Evolutionary conservation across 1,140 invertebrate genomes (phyloP).

Genomic region (Elysia chlorotica): DNA sequence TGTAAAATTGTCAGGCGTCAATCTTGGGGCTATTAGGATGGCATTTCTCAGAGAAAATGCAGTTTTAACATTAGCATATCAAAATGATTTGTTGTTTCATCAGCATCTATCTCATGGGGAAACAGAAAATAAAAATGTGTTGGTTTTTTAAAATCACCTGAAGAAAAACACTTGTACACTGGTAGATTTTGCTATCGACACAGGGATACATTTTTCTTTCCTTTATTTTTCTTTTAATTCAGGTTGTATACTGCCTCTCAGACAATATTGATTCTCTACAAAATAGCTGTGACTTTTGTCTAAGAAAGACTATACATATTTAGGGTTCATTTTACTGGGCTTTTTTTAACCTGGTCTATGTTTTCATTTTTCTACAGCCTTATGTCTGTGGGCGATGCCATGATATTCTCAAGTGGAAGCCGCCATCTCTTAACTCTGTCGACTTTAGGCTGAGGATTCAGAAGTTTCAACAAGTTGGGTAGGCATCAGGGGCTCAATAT

Average conservation of each 20-base stretch:
- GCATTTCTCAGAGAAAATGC: too few relatives aligned
- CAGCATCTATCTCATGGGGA: too few relatives aligned
- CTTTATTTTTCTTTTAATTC: too few relatives aligned
- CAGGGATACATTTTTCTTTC: too few relatives aligned
- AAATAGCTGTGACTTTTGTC: too few relatives aligned
- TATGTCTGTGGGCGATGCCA: conserved; percentile 83
- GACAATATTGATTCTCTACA: not conserved
- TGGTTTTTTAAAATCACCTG: not conserved
- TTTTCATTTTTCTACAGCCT: conserved; percentile 67
- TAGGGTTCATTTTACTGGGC: not conserved
- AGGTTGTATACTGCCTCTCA: too few relatives aligned
- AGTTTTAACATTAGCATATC: too few relatives aligned
- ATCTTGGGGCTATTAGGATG: too few relatives aligned
- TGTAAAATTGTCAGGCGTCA: too few relatives aligned
- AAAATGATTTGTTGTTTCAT: not conserved
- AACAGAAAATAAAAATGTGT: not conserved
- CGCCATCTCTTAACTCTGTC: conserved; percentile 87
- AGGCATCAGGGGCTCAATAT: too few relatives aligned
- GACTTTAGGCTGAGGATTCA: conserved; percentile 91
- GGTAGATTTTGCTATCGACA: not conserved
- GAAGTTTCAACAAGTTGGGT: conserved; percentile 75
- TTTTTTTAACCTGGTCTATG: too few relatives aligned
- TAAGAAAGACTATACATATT: not conserved
- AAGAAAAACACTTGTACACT: not conserved
- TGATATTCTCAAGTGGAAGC: conserved; percentile 98